Conservation (phyloP, 2,888 invertebrate species). For the Sicus ferrugineus region DNA sequence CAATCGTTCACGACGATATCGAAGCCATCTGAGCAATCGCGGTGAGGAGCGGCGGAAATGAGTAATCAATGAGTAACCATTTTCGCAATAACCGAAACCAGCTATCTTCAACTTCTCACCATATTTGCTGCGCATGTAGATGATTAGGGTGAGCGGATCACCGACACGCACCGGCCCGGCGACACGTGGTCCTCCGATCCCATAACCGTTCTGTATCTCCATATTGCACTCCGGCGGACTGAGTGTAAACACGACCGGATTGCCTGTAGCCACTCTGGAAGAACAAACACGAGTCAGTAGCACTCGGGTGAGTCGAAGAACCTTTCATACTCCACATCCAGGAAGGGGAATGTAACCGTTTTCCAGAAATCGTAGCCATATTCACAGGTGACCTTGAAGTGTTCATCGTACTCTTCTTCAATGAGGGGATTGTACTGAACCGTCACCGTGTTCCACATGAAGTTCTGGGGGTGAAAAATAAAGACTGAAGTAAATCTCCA, state of each 20-base stretch:
- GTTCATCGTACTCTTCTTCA: conserved; percentile 93
- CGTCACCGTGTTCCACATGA: conserved; percentile 97
- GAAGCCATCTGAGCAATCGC: conserved; percentile 77
- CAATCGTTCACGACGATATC: conserved; percentile 95
- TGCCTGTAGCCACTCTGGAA: conserved; percentile 87
- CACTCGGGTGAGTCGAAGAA: not conserved
- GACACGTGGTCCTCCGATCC: conserved; percentile 83
- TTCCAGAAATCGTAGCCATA: conserved; percentile 98
- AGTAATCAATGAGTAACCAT: not conserved
- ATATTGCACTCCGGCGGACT: conserved; percentile 95
- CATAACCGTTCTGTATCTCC: conserved; percentile 93
- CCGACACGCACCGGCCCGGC: conserved; percentile 91
- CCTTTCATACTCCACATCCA: conserved; percentile 95
- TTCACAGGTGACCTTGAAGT: conserved; percentile 95
- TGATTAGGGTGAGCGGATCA: conserved; percentile 89
- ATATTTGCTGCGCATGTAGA: conserved; percentile 94
- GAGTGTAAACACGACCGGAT: conserved; percentile 91
- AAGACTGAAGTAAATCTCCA: not conserved
- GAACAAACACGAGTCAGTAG: conserved; percentile 4
- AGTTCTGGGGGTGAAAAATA: conserved; percentile 69
- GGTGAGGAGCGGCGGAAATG: not conserved
- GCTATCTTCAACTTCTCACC: no score
- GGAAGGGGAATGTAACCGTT: conserved; percentile 92
- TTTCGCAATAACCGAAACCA: not conserved
- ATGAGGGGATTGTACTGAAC: conserved; percentile 93